Percentiles rank a stretch among this genome's conserved stretches.
phyloP scores from a whole-genome alignment of 1,140 invertebrate genomes.

The Galleria mellonella region DNA sequence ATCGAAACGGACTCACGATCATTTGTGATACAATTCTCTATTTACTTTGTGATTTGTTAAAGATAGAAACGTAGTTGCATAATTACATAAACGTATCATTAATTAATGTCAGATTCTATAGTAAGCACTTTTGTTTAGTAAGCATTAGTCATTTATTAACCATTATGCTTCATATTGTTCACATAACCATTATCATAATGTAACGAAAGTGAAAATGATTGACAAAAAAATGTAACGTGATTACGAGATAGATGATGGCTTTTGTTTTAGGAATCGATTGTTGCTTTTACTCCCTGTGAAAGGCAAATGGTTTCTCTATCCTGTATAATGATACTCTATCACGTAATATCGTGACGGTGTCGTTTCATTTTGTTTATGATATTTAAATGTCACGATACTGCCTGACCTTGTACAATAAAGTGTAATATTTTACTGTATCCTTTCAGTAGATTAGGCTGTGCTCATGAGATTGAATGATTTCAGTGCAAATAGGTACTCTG shows the following conservation, averaged over 20 bases:
- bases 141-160: not conserved
- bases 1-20: constrained; percentile 28
- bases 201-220: no score
- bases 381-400: constrained; percentile 1
- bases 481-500: constrained; percentile 12
- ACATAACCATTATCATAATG: no score
- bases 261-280: no score
- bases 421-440: constrained; percentile 16
- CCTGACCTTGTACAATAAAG: constrained; percentile 16
- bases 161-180: not conserved
- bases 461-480: constrained; percentile 14
- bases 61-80: constrained; percentile 30
- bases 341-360: constrained; percentile 26
- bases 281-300: constrained; percentile 5
- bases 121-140: no score
- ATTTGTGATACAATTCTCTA: constrained; percentile 55
- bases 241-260: no score
- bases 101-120: constrained; percentile 15
- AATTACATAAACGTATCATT: constrained; percentile 16
- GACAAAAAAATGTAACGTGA: no score
- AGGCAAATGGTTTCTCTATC: constrained; percentile 8
- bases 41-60: constrained; percentile 27
- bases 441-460: constrained; percentile 1
- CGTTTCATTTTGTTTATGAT: constrained; percentile 12
- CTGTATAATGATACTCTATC: constrained; percentile 12